Percentiles rank a stretch among this genome's conserved stretches.
These are phyloP conservation scores for Polyommatus icarus DNA, from an alignment of 2,888 invertebrate species.

Conservation along the genomic window DNA sequence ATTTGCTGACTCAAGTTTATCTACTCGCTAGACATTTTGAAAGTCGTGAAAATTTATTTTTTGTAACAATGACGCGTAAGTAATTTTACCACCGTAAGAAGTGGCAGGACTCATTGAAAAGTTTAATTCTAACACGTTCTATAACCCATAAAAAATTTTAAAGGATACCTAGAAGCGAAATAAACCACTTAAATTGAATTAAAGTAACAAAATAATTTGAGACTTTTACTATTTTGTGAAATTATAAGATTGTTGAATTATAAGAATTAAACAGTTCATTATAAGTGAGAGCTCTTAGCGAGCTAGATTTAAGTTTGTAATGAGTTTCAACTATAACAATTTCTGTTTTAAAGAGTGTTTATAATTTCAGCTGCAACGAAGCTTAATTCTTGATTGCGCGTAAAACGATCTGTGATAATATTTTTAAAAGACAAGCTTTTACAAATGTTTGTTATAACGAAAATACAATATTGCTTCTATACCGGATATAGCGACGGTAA, in stretches of 20 bases:
- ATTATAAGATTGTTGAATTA: constrained; percentile 8
- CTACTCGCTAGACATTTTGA: too few relatives aligned
- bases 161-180: too few relatives aligned
- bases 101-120: too few relatives aligned
- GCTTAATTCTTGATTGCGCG: background rate
- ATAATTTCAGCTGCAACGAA: background rate
- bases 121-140: too few relatives aligned
- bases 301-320: constrained; percentile 21
- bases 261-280: constrained; percentile 26
- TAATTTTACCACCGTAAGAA: too few relatives aligned
- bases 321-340: constrained; percentile 16
- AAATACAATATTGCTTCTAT: background rate
- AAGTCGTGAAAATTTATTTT: too few relatives aligned
- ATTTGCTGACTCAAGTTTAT: too few relatives aligned
- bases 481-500: background rate
- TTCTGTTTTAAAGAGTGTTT: constrained; percentile 6
- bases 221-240: background rate
- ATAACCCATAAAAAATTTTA: too few relatives aligned
- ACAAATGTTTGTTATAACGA: background rate
- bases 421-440: background rate
- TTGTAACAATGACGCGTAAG: too few relatives aligned
- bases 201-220: background rate
- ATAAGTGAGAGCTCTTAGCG: constrained; percentile 13
- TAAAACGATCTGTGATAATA: background rate
- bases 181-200: background rate